Conservation (phyloP, 2,113 vertebrate species). For the Trematocara stigmaticum region DNA sequence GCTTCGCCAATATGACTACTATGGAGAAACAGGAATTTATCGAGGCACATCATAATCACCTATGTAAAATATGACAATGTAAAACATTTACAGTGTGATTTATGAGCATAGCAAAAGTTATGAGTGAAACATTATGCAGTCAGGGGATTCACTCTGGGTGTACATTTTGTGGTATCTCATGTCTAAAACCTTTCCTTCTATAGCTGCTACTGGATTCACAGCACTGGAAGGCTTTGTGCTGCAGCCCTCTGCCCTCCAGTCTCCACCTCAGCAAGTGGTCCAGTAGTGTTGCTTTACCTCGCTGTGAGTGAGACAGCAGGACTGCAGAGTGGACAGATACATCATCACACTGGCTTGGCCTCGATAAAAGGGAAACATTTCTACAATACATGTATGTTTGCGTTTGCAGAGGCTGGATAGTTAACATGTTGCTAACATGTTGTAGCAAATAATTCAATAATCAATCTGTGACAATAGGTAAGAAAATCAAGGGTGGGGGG, state of each 20-base stretch:
- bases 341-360: background rate
- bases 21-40: background rate
- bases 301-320: conserved; percentile 10
- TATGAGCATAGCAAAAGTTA: background rate
- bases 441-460: background rate
- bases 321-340: conserved; percentile 25
- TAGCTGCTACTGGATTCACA: background rate
- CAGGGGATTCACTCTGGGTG: background rate
- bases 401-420: background rate
- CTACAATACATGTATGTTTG: background rate
- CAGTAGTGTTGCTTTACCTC: conserved; percentile 27
- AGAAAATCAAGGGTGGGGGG: background rate
- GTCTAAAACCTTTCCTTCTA: background rate
- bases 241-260: conserved; percentile 22
- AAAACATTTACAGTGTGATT: background rate
- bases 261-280: conserved; percentile 19
- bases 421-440: background rate
- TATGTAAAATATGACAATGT: background rate
- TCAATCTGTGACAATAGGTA: background rate
- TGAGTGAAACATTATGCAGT: background rate
- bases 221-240: background rate
- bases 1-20: background rate
- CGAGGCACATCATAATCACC: background rate
- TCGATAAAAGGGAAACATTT: background rate
- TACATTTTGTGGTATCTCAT: background rate